These are phyloP conservation scores for Philopedon plagiatum DNA, from an alignment of 2,888 invertebrate genomes.

Conservation along the genomic window DNA sequence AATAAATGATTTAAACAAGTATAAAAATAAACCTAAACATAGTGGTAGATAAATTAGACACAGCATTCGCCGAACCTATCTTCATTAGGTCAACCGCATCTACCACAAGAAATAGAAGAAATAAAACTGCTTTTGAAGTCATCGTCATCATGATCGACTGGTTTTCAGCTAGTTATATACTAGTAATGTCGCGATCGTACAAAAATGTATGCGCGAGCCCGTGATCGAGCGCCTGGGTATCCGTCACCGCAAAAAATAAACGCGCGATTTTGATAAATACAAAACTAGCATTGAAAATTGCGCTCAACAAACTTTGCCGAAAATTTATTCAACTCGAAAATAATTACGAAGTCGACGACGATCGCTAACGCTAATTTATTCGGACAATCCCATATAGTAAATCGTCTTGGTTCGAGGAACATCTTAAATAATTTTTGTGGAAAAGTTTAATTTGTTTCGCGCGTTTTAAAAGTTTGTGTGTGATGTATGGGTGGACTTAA, in stretches of 20 bases:
- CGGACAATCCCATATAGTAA: conserved; percentile 34
- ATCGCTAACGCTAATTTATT: conserved; percentile 23
- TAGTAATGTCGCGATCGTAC: conserved; percentile 43
- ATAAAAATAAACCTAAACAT: too few species aligned
- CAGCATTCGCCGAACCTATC: background rate
- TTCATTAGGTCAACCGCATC: conserved; percentile 29
- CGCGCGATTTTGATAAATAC: conserved; percentile 56
- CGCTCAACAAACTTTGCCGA: conserved; percentile 35
- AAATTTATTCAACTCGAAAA: conserved; percentile 43
- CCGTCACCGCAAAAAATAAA: conserved; percentile 60
- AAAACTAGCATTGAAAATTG: conserved; percentile 38
- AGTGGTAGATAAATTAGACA: background rate
- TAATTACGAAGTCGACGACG: conserved; percentile 27
- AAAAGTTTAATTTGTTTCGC: conserved; percentile 21
- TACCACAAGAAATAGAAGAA: conserved; percentile 21
- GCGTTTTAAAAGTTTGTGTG: conserved; percentile 36
- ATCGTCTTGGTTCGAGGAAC: conserved; percentile 28
- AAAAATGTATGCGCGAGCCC: conserved; percentile 41
- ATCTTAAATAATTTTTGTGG: conserved; percentile 11
- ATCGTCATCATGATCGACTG: conserved; percentile 33
- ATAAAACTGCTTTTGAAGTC: conserved; percentile 37
- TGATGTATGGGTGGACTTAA: conserved; percentile 49
- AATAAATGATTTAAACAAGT: too few species aligned
- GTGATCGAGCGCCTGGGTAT: conserved; percentile 27
- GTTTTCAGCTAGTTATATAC: conserved; percentile 34